phyloP scores from a whole-genome alignment of 2,888 invertebrate genomes.

The Heliconius charithonia region DNA sequence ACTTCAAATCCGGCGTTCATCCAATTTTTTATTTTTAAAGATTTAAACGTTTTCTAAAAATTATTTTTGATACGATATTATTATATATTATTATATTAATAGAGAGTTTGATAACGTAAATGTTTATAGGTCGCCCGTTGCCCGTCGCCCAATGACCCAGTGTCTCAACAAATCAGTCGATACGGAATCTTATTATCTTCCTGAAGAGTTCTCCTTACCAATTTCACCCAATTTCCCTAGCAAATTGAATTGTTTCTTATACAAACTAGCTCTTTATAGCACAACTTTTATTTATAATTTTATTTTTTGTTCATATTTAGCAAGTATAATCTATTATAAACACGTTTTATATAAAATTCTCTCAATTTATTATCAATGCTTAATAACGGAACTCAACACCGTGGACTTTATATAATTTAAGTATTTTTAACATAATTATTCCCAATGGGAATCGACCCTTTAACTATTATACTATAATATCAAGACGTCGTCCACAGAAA shows the following conservation, averaged over 20 bases:
- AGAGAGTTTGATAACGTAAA: background rate
- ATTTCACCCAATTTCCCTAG: slow-evolving; percentile 25
- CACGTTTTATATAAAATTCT: background rate
- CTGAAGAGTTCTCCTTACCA: slow-evolving; percentile 20
- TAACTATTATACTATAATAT: too few relatives aligned
- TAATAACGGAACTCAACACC: too few relatives aligned
- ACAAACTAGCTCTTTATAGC: slow-evolving; percentile 15
- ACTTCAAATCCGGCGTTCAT: too few relatives aligned
- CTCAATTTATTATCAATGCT: too few relatives aligned
- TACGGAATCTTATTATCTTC: slow-evolving; percentile 30
- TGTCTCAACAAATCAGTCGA: slow-evolving; percentile 18
- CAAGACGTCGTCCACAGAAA: too few relatives aligned
- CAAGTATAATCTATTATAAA: background rate
- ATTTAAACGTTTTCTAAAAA: too few relatives aligned
- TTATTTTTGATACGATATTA: too few relatives aligned
- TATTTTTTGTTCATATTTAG: background rate
- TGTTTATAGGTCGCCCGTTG: background rate
- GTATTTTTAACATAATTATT: too few relatives aligned
- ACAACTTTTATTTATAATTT: background rate
- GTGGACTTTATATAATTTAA: too few relatives aligned
- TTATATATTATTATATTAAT: background rate
- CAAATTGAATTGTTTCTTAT: slow-evolving; percentile 27
- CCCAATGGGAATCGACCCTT: too few relatives aligned
- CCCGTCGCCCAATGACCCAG: background rate
- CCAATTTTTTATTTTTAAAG: too few relatives aligned